A percentile compares a stretch with the other conserved stretches of the same genome.
These are phyloP conservation scores for Hippoglossus hippoglossus DNA, from an alignment of 2,797 vertebrate genomes.

Conservation along the genomic window DNA sequence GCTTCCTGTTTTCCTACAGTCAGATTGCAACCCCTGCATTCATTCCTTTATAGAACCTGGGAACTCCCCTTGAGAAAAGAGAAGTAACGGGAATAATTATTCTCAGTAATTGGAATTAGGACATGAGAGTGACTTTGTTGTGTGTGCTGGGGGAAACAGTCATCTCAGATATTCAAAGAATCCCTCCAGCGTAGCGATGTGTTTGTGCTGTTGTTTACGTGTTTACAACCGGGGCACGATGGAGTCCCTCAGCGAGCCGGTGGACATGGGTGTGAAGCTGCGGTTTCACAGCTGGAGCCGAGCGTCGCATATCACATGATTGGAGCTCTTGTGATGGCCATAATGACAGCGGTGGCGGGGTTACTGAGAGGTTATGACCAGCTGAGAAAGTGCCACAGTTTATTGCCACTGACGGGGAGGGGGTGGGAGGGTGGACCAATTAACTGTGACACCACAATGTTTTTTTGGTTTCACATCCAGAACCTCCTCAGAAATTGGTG, in stretches of 20 bases:
- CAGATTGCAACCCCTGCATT: conserved; percentile 23
- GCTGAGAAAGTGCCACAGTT: conserved; percentile 46
- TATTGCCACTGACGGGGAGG: conserved; percentile 29
- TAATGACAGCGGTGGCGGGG: conserved; percentile 63
- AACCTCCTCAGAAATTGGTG: conserved; percentile 32
- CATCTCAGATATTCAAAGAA: conserved; percentile 56
- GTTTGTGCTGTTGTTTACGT: conserved; percentile 50
- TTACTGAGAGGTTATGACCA: conserved; percentile 60
- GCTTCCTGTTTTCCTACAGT: conserved; percentile 39
- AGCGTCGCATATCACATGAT: conserved; percentile 59
- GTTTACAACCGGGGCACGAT: conserved; percentile 50
- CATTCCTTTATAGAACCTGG: conserved; percentile 40
- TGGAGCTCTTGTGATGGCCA: conserved; percentile 50
- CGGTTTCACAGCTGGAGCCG: conserved; percentile 58
- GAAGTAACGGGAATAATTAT: conserved; percentile 18
- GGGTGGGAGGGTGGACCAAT: conserved; percentile 22
- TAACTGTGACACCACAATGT: conserved; percentile 47
- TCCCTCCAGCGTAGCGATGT: conserved; percentile 39
- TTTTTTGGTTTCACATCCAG: conserved; percentile 42
- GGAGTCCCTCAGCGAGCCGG: conserved; percentile 30
- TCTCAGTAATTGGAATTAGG: conserved; percentile 19
- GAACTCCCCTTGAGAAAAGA: conserved; percentile 58
- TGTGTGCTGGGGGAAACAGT: conserved; percentile 37
- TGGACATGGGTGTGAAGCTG: conserved; percentile 59
- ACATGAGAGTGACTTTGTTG: conserved; percentile 43